Evolutionary conservation across 2,113 vertebrate genomes (phyloP), one percentile per base, ranked within the genome.

Genomic region (Gallinago paraguaiae): DNA sequence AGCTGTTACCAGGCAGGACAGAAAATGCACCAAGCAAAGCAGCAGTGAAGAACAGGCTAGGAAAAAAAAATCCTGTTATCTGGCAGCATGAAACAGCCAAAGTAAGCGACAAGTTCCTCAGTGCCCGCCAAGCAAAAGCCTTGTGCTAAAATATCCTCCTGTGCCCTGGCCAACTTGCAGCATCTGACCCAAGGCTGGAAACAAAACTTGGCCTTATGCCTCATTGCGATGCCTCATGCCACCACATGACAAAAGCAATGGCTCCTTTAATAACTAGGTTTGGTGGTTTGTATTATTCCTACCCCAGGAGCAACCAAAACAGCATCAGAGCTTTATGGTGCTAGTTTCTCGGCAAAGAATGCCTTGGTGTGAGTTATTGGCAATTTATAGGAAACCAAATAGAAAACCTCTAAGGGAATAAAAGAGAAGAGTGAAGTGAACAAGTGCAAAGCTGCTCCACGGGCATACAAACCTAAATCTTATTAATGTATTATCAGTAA

Each of bases 1-100:
- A 69, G 92, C 74, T 96, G 96, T 96, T 96, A 96, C 96, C 78
- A 96, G 88, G 95, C 96, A 96, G 93, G 91, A 87, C 41, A 82
- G 61, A 93, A 65, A 65, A 92, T 74, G 69, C 81, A 95, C 30
- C 12, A 85, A 89, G 71, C 83, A 95, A 86, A 94, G 86, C 72
- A 78, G 80, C 69, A 88, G 67, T 6, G 54, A 93, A 93, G 61
- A 91, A 67, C 57, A 85, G 74, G 31, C 88, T 79, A 67, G 57
- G 80, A 89, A 92, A 95, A 92, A 39, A 95, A 96, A 89, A 85
- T 93, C 92, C 91, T 76, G 70, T 85, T 93, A 94, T 94, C 90
- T 93, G 83, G 95, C 92, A 95, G 88, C 48, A 81, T 1, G 12
- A 45, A 81, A 76, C 53, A 87, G 95, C 91, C 92, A 96, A 92